These are phyloP conservation scores for Phylloscopus trochilus DNA, from an alignment of 2,113 vertebrate species.

Conservation along the genomic window DNA sequence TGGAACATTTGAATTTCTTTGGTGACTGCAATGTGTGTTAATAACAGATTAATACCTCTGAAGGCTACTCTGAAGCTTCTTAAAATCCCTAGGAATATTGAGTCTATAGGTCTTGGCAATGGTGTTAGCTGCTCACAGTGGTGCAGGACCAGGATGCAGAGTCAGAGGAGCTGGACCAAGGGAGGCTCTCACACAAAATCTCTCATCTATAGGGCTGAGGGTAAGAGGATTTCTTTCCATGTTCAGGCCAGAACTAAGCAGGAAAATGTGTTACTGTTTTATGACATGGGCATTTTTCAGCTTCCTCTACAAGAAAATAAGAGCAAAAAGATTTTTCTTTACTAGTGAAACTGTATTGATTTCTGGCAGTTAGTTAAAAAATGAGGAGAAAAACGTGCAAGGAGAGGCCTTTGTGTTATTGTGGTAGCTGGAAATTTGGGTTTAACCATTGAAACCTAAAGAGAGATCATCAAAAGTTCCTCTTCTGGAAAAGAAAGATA, in stretches of 20 bases:
- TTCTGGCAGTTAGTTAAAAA: background rate
- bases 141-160: background rate
- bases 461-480: background rate
- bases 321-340: background rate
- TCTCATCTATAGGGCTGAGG: background rate
- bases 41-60: background rate
- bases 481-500: background rate
- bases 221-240: background rate
- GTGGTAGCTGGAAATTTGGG: background rate
- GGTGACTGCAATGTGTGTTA: background rate
- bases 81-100: background rate
- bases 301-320: background rate
- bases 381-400: background rate
- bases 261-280: background rate
- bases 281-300: background rate
- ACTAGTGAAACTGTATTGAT: background rate
- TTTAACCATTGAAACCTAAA: background rate
- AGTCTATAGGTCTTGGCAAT: background rate
- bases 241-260: background rate
- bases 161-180: background rate
- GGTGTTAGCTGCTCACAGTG: background rate
- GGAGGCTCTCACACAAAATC: background rate
- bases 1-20: background rate
- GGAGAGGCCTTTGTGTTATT: background rate
- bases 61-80: background rate